A percentile compares a stretch with the other conserved stretches of the same genome.
phyloP scores from a whole-genome alignment of 2,797 vertebrate genomes.

The Danionella dracula region DNA sequence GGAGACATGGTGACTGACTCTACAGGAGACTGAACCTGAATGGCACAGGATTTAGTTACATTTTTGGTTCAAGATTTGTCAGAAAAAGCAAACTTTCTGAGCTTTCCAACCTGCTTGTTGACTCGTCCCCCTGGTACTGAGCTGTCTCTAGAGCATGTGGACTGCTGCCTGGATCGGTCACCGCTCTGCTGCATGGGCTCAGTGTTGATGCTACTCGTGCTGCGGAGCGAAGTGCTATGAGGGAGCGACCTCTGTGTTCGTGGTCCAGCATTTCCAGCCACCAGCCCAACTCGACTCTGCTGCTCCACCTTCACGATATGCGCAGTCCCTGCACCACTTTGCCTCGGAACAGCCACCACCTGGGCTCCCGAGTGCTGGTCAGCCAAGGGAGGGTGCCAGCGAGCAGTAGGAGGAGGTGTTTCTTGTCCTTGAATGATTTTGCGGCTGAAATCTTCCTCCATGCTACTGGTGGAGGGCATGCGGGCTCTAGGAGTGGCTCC shows the following conservation, averaged over 20 bases:
- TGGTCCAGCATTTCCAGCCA: slow-evolving; percentile 58
- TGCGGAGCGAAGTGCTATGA: slow-evolving; percentile 75
- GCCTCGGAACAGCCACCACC: slow-evolving; percentile 78
- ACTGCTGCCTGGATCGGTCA: slow-evolving; percentile 71
- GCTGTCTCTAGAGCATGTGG: slow-evolving; percentile 74
- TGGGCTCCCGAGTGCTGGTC: slow-evolving; percentile 32
- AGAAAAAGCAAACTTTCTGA: not conserved
- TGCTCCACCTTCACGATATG: slow-evolving; percentile 82
- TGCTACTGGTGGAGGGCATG: slow-evolving; percentile 79
- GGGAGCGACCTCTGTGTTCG: slow-evolving; percentile 70
- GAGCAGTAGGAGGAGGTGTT: slow-evolving; percentile 57
- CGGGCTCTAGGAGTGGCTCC: slow-evolving; percentile 42
- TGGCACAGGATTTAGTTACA: slow-evolving; percentile 58
- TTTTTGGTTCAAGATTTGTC: not conserved
- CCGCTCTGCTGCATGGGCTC: slow-evolving; percentile 68
- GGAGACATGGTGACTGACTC: slow-evolving; percentile 90
- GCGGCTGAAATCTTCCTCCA: slow-evolving; percentile 74
- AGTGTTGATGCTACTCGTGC: slow-evolving; percentile 73
- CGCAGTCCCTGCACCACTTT: slow-evolving; percentile 79
- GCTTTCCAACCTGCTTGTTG: slow-evolving; percentile 52
- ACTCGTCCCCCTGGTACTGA: slow-evolving; percentile 72
- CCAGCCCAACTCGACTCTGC: slow-evolving; percentile 57
- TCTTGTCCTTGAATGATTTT: slow-evolving; percentile 73
- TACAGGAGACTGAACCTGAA: slow-evolving; percentile 80
- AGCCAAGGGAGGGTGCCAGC: slow-evolving; percentile 9